Conservation (phyloP, 2,888 invertebrate species). For the Pristionchus exspectatus region DNA sequence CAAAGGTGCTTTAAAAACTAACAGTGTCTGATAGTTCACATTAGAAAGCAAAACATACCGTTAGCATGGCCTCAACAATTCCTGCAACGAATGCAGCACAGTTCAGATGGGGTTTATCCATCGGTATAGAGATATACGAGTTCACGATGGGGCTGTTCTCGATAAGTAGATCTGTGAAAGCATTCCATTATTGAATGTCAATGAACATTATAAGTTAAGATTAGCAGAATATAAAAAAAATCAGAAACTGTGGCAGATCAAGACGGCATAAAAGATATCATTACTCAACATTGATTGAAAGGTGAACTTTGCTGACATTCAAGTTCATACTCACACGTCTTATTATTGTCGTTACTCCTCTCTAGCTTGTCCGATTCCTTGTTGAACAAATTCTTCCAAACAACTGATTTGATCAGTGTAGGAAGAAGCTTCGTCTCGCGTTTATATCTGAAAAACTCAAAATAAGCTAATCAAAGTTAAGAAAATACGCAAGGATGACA, state of each 20-base stretch:
- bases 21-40: no score
- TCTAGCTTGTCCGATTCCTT: conserved; percentile 98
- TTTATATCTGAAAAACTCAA: conserved; percentile 58
- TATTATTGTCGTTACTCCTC: conserved; percentile 97
- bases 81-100: conserved; percentile 99
- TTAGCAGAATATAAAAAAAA: no score
- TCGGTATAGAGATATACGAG: conserved; percentile 96
- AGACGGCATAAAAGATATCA: not conserved
- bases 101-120: conserved; percentile 95
- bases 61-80: conserved; percentile 94
- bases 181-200: not conserved
- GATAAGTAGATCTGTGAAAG: conserved; percentile 89
- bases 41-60: conserved; percentile 62
- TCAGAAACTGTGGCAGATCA: no score
- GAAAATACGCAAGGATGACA: not conserved
- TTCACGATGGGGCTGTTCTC: conserved; percentile 98
- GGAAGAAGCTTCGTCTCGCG: conserved; percentile 93
- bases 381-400: conserved; percentile 98
- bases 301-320: not conserved
- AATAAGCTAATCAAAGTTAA: not conserved
- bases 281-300: no score
- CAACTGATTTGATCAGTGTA: conserved; percentile 92
- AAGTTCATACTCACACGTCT: conserved; percentile 84
- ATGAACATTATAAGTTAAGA: not conserved
- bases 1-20: not conserved